A percentile compares a stretch with the other conserved stretches of the same genome.
Evolutionary conservation across 2,113 vertebrate genomes (phyloP).

Genomic region (Callorhinus ursinus): DNA sequence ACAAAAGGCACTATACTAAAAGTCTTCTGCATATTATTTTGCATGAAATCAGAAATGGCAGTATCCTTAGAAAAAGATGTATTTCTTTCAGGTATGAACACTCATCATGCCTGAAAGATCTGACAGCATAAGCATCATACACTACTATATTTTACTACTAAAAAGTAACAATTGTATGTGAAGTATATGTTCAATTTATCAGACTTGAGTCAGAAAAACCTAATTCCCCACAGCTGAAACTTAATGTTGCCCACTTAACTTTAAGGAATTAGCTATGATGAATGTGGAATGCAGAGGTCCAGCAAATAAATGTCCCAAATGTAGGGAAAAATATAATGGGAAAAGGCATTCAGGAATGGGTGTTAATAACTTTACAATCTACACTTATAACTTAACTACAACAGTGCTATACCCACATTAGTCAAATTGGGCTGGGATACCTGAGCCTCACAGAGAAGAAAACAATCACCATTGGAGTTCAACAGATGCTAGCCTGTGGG

Average conservation of each 20-base stretch:
- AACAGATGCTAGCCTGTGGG: background rate
- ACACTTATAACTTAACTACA: background rate
- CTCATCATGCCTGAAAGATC: background rate
- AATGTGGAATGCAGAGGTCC: background rate
- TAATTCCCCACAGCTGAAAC: background rate
- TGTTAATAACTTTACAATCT: background rate
- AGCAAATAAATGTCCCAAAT: background rate
- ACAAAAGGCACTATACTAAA: background rate
- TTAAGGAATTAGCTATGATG: background rate
- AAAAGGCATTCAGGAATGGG: background rate
- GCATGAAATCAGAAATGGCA: slow-evolving; percentile 11
- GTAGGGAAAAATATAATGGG: background rate
- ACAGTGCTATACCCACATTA: background rate
- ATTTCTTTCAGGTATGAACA: slow-evolving; percentile 20
- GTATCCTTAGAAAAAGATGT: background rate
- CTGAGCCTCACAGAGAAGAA: background rate
- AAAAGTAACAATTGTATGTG: background rate
- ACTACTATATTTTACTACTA: background rate
- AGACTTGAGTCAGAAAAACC: slow-evolving; percentile 6
- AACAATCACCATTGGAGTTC: background rate
- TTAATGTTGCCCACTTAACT: background rate
- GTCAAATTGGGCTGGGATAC: background rate
- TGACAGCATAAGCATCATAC: background rate
- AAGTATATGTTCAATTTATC: background rate
- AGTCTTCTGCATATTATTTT: background rate